Percentiles rank a stretch among this genome's conserved stretches.
These are phyloP conservation scores for Triplophysa rosa DNA, from an alignment of 2,113 vertebrate species.

Conservation along the genomic window DNA sequence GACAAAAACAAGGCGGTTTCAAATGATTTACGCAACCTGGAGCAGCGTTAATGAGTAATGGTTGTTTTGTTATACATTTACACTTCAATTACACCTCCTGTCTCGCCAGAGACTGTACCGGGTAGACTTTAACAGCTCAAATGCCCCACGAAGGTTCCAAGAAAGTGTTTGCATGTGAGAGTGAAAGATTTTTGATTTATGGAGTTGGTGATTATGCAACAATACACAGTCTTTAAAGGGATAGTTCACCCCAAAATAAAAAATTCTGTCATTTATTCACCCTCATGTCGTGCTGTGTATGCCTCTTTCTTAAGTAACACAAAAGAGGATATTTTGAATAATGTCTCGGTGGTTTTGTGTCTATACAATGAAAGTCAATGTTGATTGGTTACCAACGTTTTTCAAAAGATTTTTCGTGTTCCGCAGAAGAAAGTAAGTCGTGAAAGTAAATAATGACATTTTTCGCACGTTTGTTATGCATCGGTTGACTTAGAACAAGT, in stretches of 20 bases:
- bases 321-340: too few species aligned
- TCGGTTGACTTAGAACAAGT: background rate
- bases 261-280: too few species aligned
- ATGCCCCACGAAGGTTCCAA: conserved; percentile 30
- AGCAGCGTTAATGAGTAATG: conserved; percentile 65
- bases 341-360: too few species aligned
- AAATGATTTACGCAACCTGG: conserved; percentile 67
- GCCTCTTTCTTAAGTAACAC: too few species aligned
- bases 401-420: too few species aligned
- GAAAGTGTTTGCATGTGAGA: conserved; percentile 1
- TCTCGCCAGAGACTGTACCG: conserved; percentile 35
- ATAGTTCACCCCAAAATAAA: too few species aligned
- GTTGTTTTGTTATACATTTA: conserved; percentile 50
- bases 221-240: conserved; percentile 25
- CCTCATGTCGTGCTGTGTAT: too few species aligned
- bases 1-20: conserved; percentile 68
- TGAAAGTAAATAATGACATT: background rate
- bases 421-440: background rate
- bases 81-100: conserved; percentile 60
- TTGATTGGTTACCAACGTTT: too few species aligned
- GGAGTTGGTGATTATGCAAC: conserved; percentile 27
- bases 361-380: too few species aligned
- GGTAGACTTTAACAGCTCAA: conserved; percentile 40
- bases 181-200: conserved; percentile 45
- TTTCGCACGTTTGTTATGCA: background rate